Conservation (phyloP, 2,113 vertebrate species). For the Tichodroma muraria region DNA sequence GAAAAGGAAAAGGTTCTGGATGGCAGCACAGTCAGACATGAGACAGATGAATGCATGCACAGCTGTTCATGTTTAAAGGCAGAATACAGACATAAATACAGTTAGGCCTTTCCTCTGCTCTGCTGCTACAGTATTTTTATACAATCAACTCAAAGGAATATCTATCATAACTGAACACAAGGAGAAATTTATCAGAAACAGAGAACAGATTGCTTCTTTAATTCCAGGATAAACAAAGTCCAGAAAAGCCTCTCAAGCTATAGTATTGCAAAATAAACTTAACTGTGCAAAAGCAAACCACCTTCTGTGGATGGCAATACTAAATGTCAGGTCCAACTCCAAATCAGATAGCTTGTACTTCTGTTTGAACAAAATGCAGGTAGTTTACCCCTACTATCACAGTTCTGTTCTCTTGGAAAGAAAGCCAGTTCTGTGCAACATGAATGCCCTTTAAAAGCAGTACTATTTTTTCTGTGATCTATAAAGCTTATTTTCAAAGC, state of each 20-base stretch:
- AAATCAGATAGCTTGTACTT: background rate
- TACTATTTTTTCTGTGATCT: background rate
- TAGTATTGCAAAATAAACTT: slow-evolving; percentile 53
- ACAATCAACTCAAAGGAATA: slow-evolving; percentile 66
- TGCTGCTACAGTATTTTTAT: slow-evolving; percentile 68
- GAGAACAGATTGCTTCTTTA: slow-evolving; percentile 32
- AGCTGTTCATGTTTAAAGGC: slow-evolving; percentile 73
- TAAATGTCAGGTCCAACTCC: background rate
- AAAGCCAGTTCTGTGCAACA: background rate
- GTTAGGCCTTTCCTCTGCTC: slow-evolving; percentile 59
- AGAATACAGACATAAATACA: slow-evolving; percentile 69
- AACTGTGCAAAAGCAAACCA: slow-evolving; percentile 36
- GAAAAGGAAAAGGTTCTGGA: slow-evolving; percentile 57
- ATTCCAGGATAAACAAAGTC: slow-evolving; percentile 61
- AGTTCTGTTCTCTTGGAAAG: background rate
- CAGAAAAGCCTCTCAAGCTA: slow-evolving; percentile 40
- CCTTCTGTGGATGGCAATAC: slow-evolving; percentile 33
- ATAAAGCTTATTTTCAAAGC: background rate
- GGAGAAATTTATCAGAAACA: slow-evolving; percentile 68
- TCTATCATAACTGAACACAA: slow-evolving; percentile 65
- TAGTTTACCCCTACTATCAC: background rate
- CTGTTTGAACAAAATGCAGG: background rate
- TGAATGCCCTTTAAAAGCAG: background rate
- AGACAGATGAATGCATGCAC: slow-evolving; percentile 64
- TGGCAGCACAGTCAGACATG: slow-evolving; percentile 44